phyloP scores from a whole-genome alignment of 2,797 vertebrate genomes.

The Fratercula arctica region DNA sequence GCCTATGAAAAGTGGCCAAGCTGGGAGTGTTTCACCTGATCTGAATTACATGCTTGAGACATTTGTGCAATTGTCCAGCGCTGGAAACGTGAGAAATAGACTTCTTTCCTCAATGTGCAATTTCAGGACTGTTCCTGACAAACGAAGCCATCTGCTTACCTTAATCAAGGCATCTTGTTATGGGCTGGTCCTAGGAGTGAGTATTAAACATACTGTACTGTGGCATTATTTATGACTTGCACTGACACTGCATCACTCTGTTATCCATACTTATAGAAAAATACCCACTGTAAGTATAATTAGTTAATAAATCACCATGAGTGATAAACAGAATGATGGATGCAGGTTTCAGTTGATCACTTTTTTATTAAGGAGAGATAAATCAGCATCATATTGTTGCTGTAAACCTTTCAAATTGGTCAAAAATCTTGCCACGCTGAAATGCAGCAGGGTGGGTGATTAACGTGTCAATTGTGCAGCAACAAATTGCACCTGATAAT shows the following conservation, averaged over 20 bases:
- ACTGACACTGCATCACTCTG: conserved; percentile 57
- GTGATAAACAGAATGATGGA: conserved; percentile 85
- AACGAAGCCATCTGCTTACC: conserved; percentile 61
- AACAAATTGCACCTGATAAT: conserved; percentile 80
- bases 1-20: neutral
- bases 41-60: neutral
- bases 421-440: conserved; percentile 69
- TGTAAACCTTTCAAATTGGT: conserved; percentile 82
- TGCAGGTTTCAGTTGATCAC: conserved; percentile 84
- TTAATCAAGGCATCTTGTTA: conserved; percentile 71
- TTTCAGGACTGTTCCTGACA: conserved; percentile 42
- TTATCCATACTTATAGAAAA: conserved; percentile 73
- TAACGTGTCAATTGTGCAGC: conserved; percentile 76
- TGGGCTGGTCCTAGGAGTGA: conserved; percentile 48
- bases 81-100: conserved; percentile 16
- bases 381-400: conserved; percentile 83
- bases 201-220: conserved; percentile 63
- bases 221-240: conserved; percentile 62
- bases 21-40: neutral
- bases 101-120: neutral
- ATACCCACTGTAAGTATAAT: conserved; percentile 77
- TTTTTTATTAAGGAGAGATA: conserved; percentile 86
- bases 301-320: conserved; percentile 83
- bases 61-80: neutral
- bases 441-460: conserved; percentile 73